A percentile compares a stretch with the other conserved stretches of the same genome.
Conservation (phyloP, 1,140 invertebrate species). For the Cyclina sinensis region DNA sequence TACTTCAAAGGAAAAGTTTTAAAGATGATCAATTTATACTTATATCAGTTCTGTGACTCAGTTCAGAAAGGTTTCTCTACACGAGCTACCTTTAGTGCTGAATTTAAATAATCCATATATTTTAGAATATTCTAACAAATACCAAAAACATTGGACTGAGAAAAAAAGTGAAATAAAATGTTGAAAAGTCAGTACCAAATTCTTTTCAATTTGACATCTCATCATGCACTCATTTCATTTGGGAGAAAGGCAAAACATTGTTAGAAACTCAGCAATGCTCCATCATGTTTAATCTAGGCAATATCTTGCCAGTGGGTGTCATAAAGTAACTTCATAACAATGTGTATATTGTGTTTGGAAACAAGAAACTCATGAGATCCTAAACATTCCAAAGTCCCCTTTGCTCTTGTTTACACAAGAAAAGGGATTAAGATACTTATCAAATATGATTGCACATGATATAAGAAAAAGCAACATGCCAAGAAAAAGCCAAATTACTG, state of each 20-base stretch:
- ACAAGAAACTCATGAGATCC: slow-evolving; percentile 21
- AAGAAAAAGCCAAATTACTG: neutral
- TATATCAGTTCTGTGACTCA: no score
- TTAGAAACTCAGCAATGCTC: neutral
- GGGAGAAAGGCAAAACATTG: neutral
- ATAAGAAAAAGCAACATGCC: neutral
- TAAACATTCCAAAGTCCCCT: neutral
- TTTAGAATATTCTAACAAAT: no score
- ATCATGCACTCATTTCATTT: no score
- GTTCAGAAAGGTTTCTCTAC: no score
- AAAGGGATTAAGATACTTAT: slow-evolving; percentile 37
- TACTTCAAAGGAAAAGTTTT: no score
- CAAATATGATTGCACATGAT: slow-evolving; percentile 20
- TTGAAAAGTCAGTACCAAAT: no score
- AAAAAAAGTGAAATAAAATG: no score
- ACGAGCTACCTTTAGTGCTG: no score
- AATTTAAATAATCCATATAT: no score
- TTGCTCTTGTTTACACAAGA: slow-evolving; percentile 11
- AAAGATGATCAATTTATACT: no score
- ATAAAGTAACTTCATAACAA: slow-evolving; percentile 3
- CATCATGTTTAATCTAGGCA: neutral
- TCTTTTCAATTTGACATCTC: no score
- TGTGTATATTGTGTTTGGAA: slow-evolving; percentile 28
- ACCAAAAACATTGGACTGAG: no score
- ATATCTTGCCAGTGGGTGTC: neutral